Conservation (phyloP, 30 jellyfish, hydroid and myxozoan species). For the Mastigias papua region DNA sequence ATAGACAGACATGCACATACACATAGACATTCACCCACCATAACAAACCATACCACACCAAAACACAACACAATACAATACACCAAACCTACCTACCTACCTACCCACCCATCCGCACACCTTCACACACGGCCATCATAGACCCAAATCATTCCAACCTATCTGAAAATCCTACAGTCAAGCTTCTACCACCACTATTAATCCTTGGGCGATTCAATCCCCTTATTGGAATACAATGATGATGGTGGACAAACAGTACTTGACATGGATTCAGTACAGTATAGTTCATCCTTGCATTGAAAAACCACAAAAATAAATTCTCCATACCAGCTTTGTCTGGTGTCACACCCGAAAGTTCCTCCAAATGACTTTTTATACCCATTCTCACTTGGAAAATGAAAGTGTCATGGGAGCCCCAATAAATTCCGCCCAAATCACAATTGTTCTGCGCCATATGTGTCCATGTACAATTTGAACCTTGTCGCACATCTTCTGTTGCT, state of each 20-base stretch:
- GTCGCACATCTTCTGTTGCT: background rate
- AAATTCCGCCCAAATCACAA: slow-evolving; percentile 54
- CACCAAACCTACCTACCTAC: no score
- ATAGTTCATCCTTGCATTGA: slow-evolving; percentile 47
- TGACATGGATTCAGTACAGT: slow-evolving; percentile 75
- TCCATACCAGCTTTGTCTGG: slow-evolving; percentile 74
- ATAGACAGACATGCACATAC: no score
- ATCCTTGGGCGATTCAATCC: slow-evolving; percentile 11
- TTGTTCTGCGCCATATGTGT: background rate
- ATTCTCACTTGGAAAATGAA: slow-evolving; percentile 49
- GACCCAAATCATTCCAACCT: background rate
- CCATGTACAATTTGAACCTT: slow-evolving; percentile 17
- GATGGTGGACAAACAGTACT: slow-evolving; percentile 71
- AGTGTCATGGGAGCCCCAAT: slow-evolving; percentile 81
- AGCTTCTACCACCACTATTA: background rate
- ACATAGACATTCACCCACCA: no score
- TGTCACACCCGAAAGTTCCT: slow-evolving; percentile 22
- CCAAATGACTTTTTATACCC: slow-evolving; percentile 1
- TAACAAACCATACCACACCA: no score
- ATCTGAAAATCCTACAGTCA: background rate
- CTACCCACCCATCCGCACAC: no score
- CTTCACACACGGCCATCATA: no score
- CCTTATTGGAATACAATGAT: slow-evolving; percentile 76
- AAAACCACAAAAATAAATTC: slow-evolving; percentile 55
- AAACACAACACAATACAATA: no score